These are phyloP conservation scores for Dipodomys ordii DNA, from an alignment of 2,113 vertebrate species.

Conservation along the genomic window DNA sequence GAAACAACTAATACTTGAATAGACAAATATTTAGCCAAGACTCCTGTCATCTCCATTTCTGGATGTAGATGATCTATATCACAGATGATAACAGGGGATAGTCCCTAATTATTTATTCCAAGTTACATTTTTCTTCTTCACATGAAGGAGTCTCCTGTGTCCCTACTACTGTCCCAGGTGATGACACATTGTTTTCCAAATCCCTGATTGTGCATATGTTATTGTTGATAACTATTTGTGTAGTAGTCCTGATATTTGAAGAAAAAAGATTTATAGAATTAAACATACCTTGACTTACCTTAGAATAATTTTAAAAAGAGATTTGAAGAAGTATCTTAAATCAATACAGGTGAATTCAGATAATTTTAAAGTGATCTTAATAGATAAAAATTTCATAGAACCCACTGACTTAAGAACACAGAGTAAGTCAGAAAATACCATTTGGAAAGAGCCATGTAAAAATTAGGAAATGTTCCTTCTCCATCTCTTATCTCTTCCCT, in stretches of 20 bases:
- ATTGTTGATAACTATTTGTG: not conserved
- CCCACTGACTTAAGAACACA: not conserved
- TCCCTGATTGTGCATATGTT: not conserved
- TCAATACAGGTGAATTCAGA: not conserved
- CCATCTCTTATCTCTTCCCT: not conserved
- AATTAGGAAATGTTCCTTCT: not conserved
- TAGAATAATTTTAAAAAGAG: too few species aligned
- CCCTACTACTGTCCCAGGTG: not conserved
- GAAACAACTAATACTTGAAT: not conserved
- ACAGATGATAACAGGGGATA: not conserved
- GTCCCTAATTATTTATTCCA: not conserved
- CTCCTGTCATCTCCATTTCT: not conserved
- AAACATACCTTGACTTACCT: too few species aligned
- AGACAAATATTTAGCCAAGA: not conserved
- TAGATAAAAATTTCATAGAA: not conserved
- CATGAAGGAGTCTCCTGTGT: not conserved
- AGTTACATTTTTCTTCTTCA: not conserved
- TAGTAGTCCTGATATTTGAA: not conserved
- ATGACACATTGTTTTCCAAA: not conserved
- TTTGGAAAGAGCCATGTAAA: not conserved
- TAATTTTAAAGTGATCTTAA: not conserved
- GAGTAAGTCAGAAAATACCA: not conserved
- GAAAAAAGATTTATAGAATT: too few species aligned
- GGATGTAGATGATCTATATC: not conserved
- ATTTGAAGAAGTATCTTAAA: not conserved